Evolutionary conservation across 2,113 vertebrate genomes (phyloP).

Genomic region (Nannospalax galili): DNA sequence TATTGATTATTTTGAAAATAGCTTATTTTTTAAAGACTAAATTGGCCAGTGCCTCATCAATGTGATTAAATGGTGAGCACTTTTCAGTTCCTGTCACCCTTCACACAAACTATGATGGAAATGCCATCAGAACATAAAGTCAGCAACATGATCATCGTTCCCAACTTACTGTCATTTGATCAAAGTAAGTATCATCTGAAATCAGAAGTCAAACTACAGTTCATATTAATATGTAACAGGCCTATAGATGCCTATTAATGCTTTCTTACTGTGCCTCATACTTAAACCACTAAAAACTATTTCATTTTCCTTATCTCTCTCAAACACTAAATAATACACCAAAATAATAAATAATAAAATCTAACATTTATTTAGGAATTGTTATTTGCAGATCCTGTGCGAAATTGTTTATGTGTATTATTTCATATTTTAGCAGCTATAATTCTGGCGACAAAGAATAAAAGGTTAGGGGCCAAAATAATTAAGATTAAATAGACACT

Average conservation of each 20-base stretch:
- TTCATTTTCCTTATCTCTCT: slow-evolving; percentile 52
- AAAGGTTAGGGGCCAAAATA: slow-evolving; percentile 32
- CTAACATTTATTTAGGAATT: slow-evolving; percentile 37
- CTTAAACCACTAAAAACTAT: background rate
- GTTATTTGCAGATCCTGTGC: background rate
- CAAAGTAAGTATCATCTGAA: background rate
- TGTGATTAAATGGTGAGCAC: slow-evolving; percentile 24
- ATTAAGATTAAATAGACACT: slow-evolving; percentile 59
- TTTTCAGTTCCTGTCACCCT: background rate
- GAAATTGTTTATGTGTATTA: slow-evolving; percentile 51
- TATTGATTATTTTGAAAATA: slow-evolving; percentile 23
- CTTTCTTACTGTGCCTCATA: slow-evolving; percentile 44
- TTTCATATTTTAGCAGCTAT: slow-evolving; percentile 52
- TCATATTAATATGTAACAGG: background rate
- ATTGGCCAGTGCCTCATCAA: background rate
- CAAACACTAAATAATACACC: slow-evolving; percentile 44
- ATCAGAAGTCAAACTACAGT: slow-evolving; percentile 46
- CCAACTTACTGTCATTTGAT: slow-evolving; percentile 51
- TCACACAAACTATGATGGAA: background rate
- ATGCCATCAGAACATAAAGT: background rate
- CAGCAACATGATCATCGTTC: slow-evolving; percentile 27
- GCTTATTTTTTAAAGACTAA: background rate
- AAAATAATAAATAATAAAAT: slow-evolving; percentile 54
- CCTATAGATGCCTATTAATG: background rate
- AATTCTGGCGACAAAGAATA: slow-evolving; percentile 52